Percentiles rank a stretch among this genome's conserved stretches.
Evolutionary conservation across 2,113 vertebrate genomes (phyloP).

Genomic region (Calidris pygmaea): DNA sequence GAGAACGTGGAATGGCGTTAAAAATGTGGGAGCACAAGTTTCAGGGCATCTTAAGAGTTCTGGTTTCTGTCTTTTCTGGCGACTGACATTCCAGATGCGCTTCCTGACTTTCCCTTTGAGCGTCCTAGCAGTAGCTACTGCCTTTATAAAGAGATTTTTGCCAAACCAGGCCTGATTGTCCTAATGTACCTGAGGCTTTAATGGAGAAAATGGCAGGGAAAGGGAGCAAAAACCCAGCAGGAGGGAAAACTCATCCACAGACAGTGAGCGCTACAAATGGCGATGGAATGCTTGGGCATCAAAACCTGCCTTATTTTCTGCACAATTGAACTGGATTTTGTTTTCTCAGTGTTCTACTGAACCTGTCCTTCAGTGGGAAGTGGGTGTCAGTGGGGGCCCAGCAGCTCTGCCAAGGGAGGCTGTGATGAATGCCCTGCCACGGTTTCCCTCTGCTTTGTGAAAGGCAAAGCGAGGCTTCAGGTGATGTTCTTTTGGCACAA

Average conservation of each 20-base stretch:
- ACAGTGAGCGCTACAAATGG: background rate
- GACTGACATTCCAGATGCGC: background rate
- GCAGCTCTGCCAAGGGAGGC: background rate
- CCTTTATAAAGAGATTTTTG: background rate
- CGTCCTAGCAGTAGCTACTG: background rate
- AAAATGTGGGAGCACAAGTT: background rate
- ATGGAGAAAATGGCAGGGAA: background rate
- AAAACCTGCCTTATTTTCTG: background rate
- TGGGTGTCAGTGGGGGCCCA: background rate
- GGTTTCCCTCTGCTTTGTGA: background rate
- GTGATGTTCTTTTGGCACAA: slow-evolving; percentile 3
- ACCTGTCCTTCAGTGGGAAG: background rate
- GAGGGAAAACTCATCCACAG: background rate
- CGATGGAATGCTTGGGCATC: background rate
- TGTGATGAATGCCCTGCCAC: background rate
- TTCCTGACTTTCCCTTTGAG: background rate
- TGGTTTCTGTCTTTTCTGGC: fast-evolving
- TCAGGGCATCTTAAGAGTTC: background rate
- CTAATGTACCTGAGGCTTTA: background rate
- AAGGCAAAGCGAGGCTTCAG: background rate
- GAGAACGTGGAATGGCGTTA: background rate
- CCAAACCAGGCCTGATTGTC: background rate
- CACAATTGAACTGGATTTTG: background rate
- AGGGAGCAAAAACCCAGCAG: fast-evolving
- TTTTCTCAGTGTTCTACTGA: background rate